phyloP scores from a whole-genome alignment of 2,113 vertebrate species.

The Solea senegalensis region DNA sequence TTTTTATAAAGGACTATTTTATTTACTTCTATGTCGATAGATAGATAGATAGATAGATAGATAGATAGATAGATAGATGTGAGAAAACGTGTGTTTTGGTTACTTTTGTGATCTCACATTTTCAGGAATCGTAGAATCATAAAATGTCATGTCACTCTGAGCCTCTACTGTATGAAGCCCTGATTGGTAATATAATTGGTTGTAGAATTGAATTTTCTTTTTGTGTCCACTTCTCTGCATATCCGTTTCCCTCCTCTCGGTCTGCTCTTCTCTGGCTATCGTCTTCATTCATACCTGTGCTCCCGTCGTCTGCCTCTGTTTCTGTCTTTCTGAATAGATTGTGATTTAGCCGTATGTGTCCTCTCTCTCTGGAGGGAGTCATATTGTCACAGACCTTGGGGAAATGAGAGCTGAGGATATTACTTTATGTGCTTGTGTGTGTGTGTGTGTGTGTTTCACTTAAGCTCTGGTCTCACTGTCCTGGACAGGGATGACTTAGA shows the following conservation, averaged over 20 bases:
- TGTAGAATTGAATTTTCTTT: too few species aligned
- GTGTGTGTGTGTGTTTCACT: conserved; percentile 12
- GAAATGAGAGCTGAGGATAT: conserved; percentile 49
- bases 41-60: too few species aligned
- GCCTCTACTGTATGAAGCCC: too few species aligned
- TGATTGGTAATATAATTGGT: too few species aligned
- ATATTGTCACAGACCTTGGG: conserved; percentile 48
- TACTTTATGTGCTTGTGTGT: conserved; percentile 18
- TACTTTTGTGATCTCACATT: too few species aligned
- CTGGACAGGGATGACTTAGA: conserved; percentile 2
- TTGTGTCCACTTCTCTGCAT: not conserved
- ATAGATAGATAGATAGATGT: too few species aligned
- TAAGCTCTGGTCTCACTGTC: not conserved
- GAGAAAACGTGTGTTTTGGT: too few species aligned
- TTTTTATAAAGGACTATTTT: not conserved
- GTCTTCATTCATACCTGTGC: not conserved
- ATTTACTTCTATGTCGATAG: too few species aligned
- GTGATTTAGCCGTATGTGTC: conserved; percentile 31
- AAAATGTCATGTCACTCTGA: too few species aligned
- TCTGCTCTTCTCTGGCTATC: not conserved
- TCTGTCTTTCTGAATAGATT: conserved; percentile 25
- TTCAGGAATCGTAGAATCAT: too few species aligned
- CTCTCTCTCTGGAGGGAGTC: conserved; percentile 34
- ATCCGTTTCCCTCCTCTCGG: not conserved
- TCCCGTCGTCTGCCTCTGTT: conserved; percentile 2